Base-by-base conservation (phyloP, 2,113 vertebrate genomes). In the Dissostichus mawsoni region DNA sequence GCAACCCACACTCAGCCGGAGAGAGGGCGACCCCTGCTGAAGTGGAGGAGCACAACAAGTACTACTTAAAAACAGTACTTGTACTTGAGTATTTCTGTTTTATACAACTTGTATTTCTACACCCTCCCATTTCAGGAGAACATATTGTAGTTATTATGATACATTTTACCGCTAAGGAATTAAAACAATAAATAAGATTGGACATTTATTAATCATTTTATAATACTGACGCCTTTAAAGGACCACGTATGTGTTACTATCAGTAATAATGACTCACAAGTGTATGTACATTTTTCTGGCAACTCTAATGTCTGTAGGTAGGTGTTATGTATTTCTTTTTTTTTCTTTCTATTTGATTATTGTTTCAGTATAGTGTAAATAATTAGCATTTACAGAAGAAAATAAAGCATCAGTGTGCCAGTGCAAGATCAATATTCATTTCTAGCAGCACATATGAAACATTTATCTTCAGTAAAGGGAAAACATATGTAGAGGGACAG, bases 11-110 rank as follows among this genome's bases (percentile, higher is more conserved):
- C 13, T n/a, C 0, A 16, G 6, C 0, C 23, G 3, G 64, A 41
- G 58, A 3, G 7, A 57, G 2, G 48, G 85, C 3, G 92, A 85
- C 91, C 68, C 17, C 92, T 92, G 67, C 78, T 88, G 92, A 85
- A 73, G 33, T 1, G 90, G 90, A 87, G 74, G 86, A 84, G 51
- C 36, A 50, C 52, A 9, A 0, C 11, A 12, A 20, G 2, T 44
- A 8, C 48, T 17, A 1, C 11, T 56, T 7, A 36, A 23, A 69
- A 3, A 5, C 18, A 25, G 13, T 41, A 41, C 33, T 16, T 20
- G 8, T 17, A 48, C 4, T 18, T 29, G 11, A 13, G 10, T 52
- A 36, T 36, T 51, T 68, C 47, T 29, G 5, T 4, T 47, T 45
- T 64, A n/a, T n/a, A 6, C 2, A 12, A 47, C 11, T 25, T 25